Conservation (phyloP, 2,797 vertebrate species). For the Okamejei kenojei region DNA sequence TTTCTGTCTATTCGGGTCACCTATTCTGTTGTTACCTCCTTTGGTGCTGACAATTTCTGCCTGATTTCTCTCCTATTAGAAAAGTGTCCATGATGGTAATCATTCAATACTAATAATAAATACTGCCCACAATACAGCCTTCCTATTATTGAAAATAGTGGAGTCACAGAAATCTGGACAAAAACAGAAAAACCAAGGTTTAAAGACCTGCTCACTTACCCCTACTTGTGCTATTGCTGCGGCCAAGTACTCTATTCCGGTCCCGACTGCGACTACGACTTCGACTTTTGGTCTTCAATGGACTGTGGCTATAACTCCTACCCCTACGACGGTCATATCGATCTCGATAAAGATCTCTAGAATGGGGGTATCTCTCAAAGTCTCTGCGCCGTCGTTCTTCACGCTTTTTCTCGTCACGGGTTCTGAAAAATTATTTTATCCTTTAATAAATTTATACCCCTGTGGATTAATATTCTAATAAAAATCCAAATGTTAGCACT, state of each 20-base stretch:
- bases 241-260: constrained; percentile 68
- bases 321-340: constrained; percentile 78
- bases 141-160: background rate
- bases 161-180: background rate
- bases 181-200: background rate
- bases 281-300: constrained; percentile 61
- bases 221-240: constrained; percentile 65
- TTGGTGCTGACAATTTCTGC: background rate
- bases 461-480: background rate
- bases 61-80: background rate
- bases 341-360: constrained; percentile 76
- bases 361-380: constrained; percentile 77
- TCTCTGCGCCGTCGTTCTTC: constrained; percentile 91
- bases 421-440: constrained; percentile 52
- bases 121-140: background rate
- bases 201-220: constrained; percentile 57
- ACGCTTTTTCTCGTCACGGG: constrained; percentile 78
- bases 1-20: background rate
- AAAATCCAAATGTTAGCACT: background rate
- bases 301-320: constrained; percentile 65
- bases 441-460: background rate
- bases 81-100: background rate
- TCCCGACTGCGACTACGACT: constrained; percentile 76
- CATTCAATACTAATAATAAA: background rate
- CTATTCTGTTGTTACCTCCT: background rate